Conservation (phyloP, 2,797 vertebrate species). For the Esox lucius region DNA sequence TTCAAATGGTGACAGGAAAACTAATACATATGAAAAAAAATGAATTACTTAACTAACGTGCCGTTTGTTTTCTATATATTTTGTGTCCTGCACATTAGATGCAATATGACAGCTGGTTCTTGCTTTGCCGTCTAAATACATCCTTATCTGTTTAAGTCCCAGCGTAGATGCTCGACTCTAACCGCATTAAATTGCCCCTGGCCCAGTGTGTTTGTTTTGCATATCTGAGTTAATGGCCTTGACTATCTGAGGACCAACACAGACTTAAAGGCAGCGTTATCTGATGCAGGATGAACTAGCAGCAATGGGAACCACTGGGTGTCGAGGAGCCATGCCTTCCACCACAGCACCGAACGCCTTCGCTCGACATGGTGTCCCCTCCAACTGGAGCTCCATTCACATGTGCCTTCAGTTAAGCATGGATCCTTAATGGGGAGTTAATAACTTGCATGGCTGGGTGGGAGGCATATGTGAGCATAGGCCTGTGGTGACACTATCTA, state of each 20-base stretch:
- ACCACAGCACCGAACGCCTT: slow-evolving; percentile 31
- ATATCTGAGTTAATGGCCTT: slow-evolving; percentile 16
- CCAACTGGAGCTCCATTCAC: slow-evolving; percentile 35
- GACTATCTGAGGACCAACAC: slow-evolving; percentile 30
- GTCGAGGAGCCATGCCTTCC: slow-evolving; percentile 8
- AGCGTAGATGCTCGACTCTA: slow-evolving; percentile 16
- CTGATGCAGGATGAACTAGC: slow-evolving; percentile 25
- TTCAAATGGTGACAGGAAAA: too few relatives aligned
- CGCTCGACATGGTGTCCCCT: slow-evolving; percentile 35
- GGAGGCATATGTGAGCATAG: slow-evolving; percentile 49
- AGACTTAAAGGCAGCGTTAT: slow-evolving; percentile 38
- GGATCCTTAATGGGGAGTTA: slow-evolving; percentile 51
- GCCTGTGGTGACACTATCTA: slow-evolving; percentile 64
- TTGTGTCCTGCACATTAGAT: background rate
- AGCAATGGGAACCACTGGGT: background rate
- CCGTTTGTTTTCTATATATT: too few relatives aligned
- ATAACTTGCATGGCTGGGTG: slow-evolving; percentile 36
- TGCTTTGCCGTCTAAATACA: background rate
- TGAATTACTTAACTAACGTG: too few relatives aligned
- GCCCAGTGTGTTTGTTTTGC: slow-evolving; percentile 2
- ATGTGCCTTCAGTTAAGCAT: slow-evolving; percentile 72
- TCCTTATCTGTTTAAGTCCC: slow-evolving; percentile 23
- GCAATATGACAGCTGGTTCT: background rate
- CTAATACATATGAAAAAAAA: too few relatives aligned
- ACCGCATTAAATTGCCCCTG: slow-evolving; percentile 21